Evolutionary conservation across 2,797 vertebrate species (phyloP).

Genomic region (Antrozous pallidus): DNA sequence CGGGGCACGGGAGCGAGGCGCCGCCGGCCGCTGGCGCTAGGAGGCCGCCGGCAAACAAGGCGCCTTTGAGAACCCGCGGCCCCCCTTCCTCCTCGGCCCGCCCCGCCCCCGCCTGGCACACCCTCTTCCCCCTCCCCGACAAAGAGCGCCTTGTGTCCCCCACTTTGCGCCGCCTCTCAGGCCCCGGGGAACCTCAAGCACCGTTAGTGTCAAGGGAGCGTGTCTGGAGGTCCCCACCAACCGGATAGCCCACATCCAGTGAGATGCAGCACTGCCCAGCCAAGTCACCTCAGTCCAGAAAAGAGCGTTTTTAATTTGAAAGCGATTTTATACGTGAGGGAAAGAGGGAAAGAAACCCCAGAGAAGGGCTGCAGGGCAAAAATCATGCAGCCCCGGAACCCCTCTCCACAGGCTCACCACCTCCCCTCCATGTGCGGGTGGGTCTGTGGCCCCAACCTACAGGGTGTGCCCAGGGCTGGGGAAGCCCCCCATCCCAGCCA

Average conservation of each 20-base stretch:
- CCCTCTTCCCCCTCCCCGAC: conserved; percentile 58
- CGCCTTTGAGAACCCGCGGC: conserved; percentile 66
- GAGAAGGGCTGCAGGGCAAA: conserved; percentile 38
- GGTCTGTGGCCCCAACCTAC: not conserved
- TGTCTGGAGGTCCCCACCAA: not conserved
- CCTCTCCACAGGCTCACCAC: not conserved
- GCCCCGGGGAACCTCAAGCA: conserved; percentile 1
- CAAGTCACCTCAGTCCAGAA: conserved; percentile 55
- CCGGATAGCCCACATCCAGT: not conserved
- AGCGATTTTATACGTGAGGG: conserved; percentile 66
- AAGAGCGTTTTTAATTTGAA: conserved; percentile 70
- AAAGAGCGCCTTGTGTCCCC: conserved; percentile 75
- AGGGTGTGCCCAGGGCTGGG: not conserved
- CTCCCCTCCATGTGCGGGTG: not conserved
- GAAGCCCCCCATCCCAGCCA: not conserved
- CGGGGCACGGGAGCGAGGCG: conserved; percentile 2
- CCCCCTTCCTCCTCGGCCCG: not conserved
- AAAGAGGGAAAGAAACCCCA: not conserved
- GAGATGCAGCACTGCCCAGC: not conserved
- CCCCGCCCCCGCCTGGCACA: conserved; percentile 65
- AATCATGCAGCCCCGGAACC: conserved; percentile 63
- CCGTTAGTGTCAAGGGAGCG: not conserved
- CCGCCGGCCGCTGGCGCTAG: conserved; percentile 66
- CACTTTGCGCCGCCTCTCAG: not conserved
- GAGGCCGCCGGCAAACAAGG: conserved; percentile 68